These are phyloP conservation scores for Erithacus rubecula DNA, from an alignment of 2,797 vertebrate genomes.

Conservation along the genomic window DNA sequence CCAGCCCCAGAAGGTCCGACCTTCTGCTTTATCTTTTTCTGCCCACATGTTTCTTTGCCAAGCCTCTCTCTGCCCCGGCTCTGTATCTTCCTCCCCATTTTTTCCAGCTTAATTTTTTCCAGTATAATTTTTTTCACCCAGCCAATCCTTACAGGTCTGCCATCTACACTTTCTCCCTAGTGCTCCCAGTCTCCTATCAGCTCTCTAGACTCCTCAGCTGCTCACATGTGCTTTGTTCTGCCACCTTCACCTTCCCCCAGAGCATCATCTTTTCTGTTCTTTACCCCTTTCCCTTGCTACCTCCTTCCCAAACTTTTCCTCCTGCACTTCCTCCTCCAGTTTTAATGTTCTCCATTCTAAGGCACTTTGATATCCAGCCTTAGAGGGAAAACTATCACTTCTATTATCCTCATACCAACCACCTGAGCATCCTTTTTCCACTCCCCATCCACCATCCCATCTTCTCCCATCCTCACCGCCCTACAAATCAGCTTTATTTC, in stretches of 20 bases:
- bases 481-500: neutral
- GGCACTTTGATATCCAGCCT: neutral
- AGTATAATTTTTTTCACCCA: neutral
- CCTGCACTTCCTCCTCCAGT: neutral
- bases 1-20: neutral
- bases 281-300: neutral
- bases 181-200: neutral
- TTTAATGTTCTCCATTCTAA: neutral
- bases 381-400: neutral
- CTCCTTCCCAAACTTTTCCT: neutral
- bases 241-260: neutral
- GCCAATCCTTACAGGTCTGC: neutral
- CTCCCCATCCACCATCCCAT: neutral
- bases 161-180: neutral
- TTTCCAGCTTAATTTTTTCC: neutral
- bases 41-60: neutral
- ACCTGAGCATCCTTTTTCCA: neutral
- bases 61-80: neutral
- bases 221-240: neutral
- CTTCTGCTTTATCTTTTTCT: neutral
- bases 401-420: accelerated
- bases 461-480: neutral
- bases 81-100: neutral
- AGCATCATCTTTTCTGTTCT: neutral
- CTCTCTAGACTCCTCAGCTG: neutral